Evolutionary conservation across 2,888 invertebrate genomes (phyloP), one percentile per base, ranked within the genome.

Genomic region (Brenthis hecate): DNA sequence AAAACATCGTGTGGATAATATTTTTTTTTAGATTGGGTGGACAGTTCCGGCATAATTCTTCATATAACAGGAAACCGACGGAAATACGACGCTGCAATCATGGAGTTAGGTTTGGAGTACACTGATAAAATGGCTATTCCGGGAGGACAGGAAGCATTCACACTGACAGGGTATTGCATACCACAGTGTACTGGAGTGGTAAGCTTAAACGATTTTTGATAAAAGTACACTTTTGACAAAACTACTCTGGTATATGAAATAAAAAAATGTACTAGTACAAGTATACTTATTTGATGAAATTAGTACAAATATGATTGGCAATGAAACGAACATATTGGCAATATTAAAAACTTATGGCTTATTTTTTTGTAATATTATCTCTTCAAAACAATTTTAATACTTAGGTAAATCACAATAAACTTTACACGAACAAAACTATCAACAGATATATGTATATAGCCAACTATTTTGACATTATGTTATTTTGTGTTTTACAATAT

Each of bases 71-170:
- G 95, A n/a, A 91, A 94, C 23, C 91, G 96, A 55, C 94, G 99
- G 23, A 92, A 94, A 73, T 96, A 96, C 85, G 99, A 99, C 83
- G 99, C 99, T 0, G 99, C 97, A 2, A 97, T 99, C 13, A 97
- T 99, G 93, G 99, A 99, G 88, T 89, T 99, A 4, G 99, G 99
- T 0, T 91, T 99, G 57, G 99, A 99, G 83, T 99, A 99, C 83
- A 97, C 97, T 0, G 98, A 99, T 88, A 99, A 99, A 93, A 99
- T 99, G 97, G 99, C 98, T 0, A 98, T 99, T 73, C 99, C 99
- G 0, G 98, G 98, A 0, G 92, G 94, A 3, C 96, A 97, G 81
- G 90, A 94, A 63, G 93, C 94, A 3, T 99, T 99, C 87, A 93
- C 95, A 0, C 86, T 99, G 43, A 95, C 96, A 28, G 99, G 98